Evolutionary conservation across 2,797 vertebrate genomes (phyloP).

Genomic region (Paratrypauchen microcephalus): DNA sequence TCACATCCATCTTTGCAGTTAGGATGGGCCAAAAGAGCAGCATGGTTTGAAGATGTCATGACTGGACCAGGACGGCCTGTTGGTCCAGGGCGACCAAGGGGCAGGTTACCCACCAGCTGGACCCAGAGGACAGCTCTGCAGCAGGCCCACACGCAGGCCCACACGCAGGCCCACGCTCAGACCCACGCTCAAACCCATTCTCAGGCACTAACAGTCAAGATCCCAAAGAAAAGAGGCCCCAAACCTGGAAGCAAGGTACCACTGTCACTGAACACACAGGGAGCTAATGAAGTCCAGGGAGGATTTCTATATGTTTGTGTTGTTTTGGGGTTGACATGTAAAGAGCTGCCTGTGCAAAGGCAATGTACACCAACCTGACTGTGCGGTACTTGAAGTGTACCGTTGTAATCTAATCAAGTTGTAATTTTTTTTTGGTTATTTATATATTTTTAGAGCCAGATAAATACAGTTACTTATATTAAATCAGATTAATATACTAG

Average conservation of each 20-base stretch:
- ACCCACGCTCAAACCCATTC: slow-evolving; percentile 70
- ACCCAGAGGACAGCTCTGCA: slow-evolving; percentile 82
- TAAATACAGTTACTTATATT: too few species aligned
- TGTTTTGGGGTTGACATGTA: not conserved
- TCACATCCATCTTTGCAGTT: slow-evolving; percentile 53
- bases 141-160: slow-evolving; percentile 72
- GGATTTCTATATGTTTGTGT: not conserved
- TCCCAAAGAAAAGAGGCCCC: slow-evolving; percentile 97
- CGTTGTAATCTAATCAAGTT: too few species aligned
- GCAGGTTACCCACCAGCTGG: slow-evolving; percentile 79
- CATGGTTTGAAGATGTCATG: slow-evolving; percentile 75
- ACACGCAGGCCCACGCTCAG: slow-evolving; percentile 76
- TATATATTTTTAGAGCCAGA: too few species aligned
- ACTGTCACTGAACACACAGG: not conserved
- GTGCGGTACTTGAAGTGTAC: too few species aligned
- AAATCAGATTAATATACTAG: too few species aligned
- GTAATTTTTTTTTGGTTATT: too few species aligned
- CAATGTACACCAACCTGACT: too few species aligned
- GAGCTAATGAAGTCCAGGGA: too few species aligned
- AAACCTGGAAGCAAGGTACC: slow-evolving; percentile 98
- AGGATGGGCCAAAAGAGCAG: slow-evolving; percentile 73
- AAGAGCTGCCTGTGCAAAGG: not conserved
- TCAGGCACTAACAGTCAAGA: slow-evolving; percentile 87
- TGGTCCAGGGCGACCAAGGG: slow-evolving; percentile 74
- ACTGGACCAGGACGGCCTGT: slow-evolving; percentile 71